Evolutionary conservation across 1,140 invertebrate genomes (phyloP), one percentile per base, ranked within the genome.

Genomic region (Leptinotarsa defecta): DNA sequence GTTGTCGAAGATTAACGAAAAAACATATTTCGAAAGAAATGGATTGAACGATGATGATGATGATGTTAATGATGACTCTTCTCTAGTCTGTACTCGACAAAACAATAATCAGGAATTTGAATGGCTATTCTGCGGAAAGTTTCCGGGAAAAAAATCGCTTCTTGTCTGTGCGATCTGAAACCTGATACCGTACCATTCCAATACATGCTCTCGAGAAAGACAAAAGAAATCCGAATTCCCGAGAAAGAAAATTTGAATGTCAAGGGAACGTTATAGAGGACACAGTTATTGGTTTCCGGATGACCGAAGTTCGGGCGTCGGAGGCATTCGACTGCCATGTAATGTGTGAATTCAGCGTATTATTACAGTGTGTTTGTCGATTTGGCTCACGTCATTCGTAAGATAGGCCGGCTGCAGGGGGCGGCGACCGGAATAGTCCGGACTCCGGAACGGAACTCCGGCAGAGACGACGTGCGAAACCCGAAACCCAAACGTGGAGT

Each of bases 331-430:
- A 64, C 75, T 69, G 65, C n/a, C 43, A 71, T 71, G 76, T 79
- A 80, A 78, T 80, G 74, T 80, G 79, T 78, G 76, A 78, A 76
- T 80, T 77, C 78, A 77, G 78, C 76, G 77, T 78, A 78, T 80
- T 80, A 80, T 76, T 80, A 77, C 68, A 70, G 68, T 74, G 69
- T 71, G 73, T 77, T 77, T 77, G 68, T 62, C 68, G 76, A 77
- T 77, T 74, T 74, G 48, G 69, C 68, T 74, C 76, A 77, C 73
- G 73, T 77, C 73, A 71, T 74, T 71, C 74, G 71, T 77, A 68
- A 43, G 67, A 68, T 27, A 48, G 34, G 34, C 52, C 3, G n/a
- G 52, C 0, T 19, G 52, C 13, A 48, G 27, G 15, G 67, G 67
- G 67, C 57, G 62, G 27, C 48, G 64, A 70, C 17, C 48, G 62